phyloP scores from a whole-genome alignment of 2,888 invertebrate species.

The Phragmatobia fuliginosa region DNA sequence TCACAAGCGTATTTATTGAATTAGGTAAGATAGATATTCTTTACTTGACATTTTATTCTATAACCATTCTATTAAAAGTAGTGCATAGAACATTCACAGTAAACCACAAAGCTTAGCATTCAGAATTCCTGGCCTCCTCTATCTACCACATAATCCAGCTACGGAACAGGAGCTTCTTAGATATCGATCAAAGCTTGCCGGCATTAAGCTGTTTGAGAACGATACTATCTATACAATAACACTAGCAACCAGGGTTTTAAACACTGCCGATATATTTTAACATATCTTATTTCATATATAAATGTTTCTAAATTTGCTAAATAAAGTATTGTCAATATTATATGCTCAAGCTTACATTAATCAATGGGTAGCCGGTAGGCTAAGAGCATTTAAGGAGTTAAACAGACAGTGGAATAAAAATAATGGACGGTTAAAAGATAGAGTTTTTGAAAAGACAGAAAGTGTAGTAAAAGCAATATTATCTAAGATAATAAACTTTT shows the following conservation, averaged over 20 bases:
- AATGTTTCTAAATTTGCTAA: background rate
- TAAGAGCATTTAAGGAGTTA: no score
- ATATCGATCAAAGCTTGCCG: slow-evolving; percentile 47
- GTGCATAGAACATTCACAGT: slow-evolving; percentile 3
- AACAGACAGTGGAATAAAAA: no score
- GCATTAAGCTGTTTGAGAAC: slow-evolving; percentile 40
- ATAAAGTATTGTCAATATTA: no score
- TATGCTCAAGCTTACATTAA: no score
- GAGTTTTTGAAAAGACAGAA: no score
- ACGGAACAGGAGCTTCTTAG: slow-evolving; percentile 35
- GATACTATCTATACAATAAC: slow-evolving; percentile 39
- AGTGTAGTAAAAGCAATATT: no score
- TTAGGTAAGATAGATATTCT: background rate
- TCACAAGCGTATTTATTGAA: no score
- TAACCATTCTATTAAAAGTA: background rate
- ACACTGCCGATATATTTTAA: background rate
- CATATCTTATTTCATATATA: background rate
- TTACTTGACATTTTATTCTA: background rate
- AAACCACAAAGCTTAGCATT: slow-evolving; percentile 26
- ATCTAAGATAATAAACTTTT: no score
- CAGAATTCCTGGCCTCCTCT: slow-evolving; percentile 28
- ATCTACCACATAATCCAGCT: slow-evolving; percentile 38
- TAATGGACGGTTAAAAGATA: no score
- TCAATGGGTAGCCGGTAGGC: no score
- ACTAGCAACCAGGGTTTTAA: slow-evolving; percentile 12